phyloP scores from a whole-genome alignment of 1,140 invertebrate species.

The Euwallacea fornicatus region DNA sequence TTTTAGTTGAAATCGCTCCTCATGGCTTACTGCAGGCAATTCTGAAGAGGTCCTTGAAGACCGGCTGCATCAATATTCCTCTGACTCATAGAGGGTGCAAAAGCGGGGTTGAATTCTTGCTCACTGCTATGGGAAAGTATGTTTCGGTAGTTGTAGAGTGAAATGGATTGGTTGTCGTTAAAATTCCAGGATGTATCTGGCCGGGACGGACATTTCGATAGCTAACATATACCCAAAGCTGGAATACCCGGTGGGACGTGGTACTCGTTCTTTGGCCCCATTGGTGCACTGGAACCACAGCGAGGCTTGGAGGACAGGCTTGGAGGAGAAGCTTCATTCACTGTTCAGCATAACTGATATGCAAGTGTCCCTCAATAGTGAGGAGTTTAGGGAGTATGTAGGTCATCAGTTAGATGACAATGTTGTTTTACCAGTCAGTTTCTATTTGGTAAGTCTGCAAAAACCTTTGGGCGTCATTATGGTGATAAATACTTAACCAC shows the following conservation, averaged over 20 bases:
- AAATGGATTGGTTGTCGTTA: slow-evolving; percentile 7
- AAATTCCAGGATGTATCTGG: slow-evolving; percentile 49
- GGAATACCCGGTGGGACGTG: slow-evolving; percentile 75
- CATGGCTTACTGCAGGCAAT: slow-evolving; percentile 78
- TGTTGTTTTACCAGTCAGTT: slow-evolving; percentile 46
- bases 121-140: slow-evolving; percentile 73
- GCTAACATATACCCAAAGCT: slow-evolving; percentile 64
- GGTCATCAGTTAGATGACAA: slow-evolving; percentile 49
- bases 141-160: not conserved
- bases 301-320: slow-evolving; percentile 63
- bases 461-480: not conserved
- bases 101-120: slow-evolving; percentile 71
- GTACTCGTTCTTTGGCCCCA: slow-evolving; percentile 76
- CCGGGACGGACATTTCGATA: slow-evolving; percentile 51
- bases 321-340: slow-evolving; percentile 48
- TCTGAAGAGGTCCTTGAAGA: slow-evolving; percentile 62
- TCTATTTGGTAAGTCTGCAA: slow-evolving; percentile 44
- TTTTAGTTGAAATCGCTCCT: slow-evolving; percentile 81
- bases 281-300: slow-evolving; percentile 90
- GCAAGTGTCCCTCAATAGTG: slow-evolving; percentile 53
- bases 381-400: slow-evolving; percentile 51
- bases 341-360: slow-evolving; percentile 46
- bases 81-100: slow-evolving; percentile 75
- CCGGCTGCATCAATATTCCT: slow-evolving; percentile 69
- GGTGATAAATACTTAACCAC: slow-evolving; percentile 11